Conservation (phyloP, 2,888 invertebrate genomes). For the Drosophila prolongata region DNA sequence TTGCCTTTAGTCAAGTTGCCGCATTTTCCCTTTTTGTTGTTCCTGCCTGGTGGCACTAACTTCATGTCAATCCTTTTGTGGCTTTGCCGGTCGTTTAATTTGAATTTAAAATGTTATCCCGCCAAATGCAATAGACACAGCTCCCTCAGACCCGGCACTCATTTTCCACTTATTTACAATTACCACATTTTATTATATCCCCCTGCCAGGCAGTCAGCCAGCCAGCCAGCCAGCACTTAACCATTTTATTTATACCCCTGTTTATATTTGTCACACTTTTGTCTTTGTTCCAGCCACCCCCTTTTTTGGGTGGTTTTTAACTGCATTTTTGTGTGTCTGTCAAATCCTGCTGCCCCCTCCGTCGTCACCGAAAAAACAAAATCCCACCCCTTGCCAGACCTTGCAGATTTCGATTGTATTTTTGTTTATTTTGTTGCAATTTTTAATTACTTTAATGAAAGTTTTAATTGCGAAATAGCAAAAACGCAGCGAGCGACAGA, state of each 20-base stretch:
- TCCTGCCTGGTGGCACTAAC: constrained; percentile 64
- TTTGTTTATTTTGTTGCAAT: constrained; percentile 82
- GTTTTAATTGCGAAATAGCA: constrained; percentile 83
- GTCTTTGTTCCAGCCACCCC: constrained; percentile 49
- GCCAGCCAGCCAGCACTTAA: constrained; percentile 34
- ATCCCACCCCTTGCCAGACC: constrained; percentile 27
- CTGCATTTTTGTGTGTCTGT: constrained; percentile 77
- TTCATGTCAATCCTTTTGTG: constrained; percentile 80
- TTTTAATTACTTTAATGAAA: constrained; percentile 84
- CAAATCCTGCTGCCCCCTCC: constrained; percentile 47
- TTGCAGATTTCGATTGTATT: constrained; percentile 75
- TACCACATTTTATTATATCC: constrained; percentile 77
- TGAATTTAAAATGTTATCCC: constrained; percentile 78
- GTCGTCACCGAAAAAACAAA: background rate
- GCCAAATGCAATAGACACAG: constrained; percentile 41
- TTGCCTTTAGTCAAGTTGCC: constrained; percentile 53
- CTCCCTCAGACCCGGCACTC: constrained; percentile 37
- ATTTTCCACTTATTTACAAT: constrained; percentile 81
- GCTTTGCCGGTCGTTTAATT: constrained; percentile 80
- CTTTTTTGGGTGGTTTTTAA: constrained; percentile 55
- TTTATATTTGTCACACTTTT: constrained; percentile 80
- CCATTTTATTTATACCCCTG: constrained; percentile 78
- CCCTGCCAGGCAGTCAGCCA: constrained; percentile 1
- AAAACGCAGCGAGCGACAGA: constrained; percentile 56
- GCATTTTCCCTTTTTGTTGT: constrained; percentile 26